These are phyloP conservation scores for Agapostemon virescens DNA, from an alignment of 2,888 invertebrate genomes.

Conservation along the genomic window DNA sequence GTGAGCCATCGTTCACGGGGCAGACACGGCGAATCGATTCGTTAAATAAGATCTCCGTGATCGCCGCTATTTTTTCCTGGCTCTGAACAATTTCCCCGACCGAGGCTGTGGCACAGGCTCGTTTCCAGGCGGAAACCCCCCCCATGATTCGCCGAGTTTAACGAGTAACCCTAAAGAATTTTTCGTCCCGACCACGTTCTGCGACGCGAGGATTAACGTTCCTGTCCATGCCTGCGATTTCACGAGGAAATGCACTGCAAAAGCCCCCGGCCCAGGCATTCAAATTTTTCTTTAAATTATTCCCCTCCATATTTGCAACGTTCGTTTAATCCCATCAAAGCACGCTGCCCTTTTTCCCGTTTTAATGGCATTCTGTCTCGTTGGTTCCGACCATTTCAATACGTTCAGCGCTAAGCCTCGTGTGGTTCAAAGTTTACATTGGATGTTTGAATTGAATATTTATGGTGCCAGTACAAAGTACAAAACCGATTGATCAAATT, in stretches of 20 bases:
- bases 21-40: slow-evolving; percentile 25
- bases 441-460: slow-evolving; percentile 15
- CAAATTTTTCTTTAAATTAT: slow-evolving; percentile 19
- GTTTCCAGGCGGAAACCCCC: neutral
- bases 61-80: neutral
- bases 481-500: neutral
- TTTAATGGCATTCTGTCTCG: slow-evolving; percentile 6
- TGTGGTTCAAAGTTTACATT: slow-evolving; percentile 8
- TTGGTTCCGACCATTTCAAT: slow-evolving; percentile 16
- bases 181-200: neutral
- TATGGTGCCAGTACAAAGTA: neutral
- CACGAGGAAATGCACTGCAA: slow-evolving; percentile 17
- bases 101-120: neutral
- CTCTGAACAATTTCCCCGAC: neutral
- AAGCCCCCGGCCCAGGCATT: neutral
- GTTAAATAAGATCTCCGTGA: slow-evolving; percentile 20
- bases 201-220: slow-evolving; percentile 18
- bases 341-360: neutral
- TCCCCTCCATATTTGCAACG: slow-evolving; percentile 16
- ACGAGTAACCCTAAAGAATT: slow-evolving; percentile 22
- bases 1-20: slow-evolving; percentile 22
- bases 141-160: slow-evolving; percentile 26
- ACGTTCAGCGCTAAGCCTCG: neutral
- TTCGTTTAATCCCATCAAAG: slow-evolving; percentile 21
- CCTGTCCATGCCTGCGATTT: neutral